Base-by-base conservation (phyloP, 2,888 invertebrate genomes). In the Campoplex nolae region DNA sequence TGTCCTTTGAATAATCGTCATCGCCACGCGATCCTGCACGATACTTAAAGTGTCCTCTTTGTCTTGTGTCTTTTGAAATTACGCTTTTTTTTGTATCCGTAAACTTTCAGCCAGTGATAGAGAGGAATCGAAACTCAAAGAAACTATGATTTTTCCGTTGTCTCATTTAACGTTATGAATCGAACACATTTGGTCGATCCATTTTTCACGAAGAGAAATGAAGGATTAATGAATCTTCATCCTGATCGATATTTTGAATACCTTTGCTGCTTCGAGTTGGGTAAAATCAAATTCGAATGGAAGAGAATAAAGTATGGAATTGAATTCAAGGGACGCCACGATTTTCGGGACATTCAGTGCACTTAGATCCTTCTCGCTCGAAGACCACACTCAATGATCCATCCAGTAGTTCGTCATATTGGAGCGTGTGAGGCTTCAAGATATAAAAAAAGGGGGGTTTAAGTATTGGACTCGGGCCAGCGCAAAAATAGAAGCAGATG, bases 401-500 rank as follows among this genome's bases (percentile, higher is more conserved):
- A 88, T 89, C 86, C 87, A 83, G 78, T 74, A 88, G 88, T 88
- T 88, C 88, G 86, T 89, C 89, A 87, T 88, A 88, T 83, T 42
- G 70, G 35, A 83, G 70, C 83, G 28, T 54, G 75, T 68, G 82
- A 68, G 54, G 45, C 51, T 70, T 71, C 48, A 68, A 70, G 76
- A 71, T 75, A 67, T 48, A 68, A 68, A 74, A 74, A 74, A 65
- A 62, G 67, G 38, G 93, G 91, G 93, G 35, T 84, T 87, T 79
- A 90, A 93, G 92, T 92, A 93, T 94, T 94, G 94, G 94, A 94
- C 92, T 91, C 91, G 92, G 92, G 94, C 94, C 94, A 94, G 92
- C 91, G 93, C 93, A 93, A 94, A 94, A 94, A 94, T 94, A 94
- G 94, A 94, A 94, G 93, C 94, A 94, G 93, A 94, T 94, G 94